Base-by-base conservation (phyloP, 2,888 invertebrate genomes). In the Eilema griseolum region DNA sequence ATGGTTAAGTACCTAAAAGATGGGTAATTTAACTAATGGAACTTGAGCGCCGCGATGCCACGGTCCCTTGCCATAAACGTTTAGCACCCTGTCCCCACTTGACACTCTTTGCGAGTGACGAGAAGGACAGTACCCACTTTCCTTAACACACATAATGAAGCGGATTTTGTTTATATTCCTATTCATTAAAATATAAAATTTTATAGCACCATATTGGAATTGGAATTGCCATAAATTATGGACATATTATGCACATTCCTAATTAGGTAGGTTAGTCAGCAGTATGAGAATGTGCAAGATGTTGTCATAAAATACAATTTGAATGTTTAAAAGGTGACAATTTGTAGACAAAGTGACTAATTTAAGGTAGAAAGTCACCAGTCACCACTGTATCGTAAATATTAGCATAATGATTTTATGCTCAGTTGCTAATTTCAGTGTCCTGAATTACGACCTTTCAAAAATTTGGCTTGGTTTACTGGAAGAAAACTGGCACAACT, bases 341-440 rank as follows among this genome's bases (percentile, higher is more conserved):
- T 61, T 26, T 75, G 70, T 72, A 66, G 75, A 60, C 61, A 66
- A 72, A 70, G 60, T 72, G 68, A 64, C 70, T 69, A 69, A 71
- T 74, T 73, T n/a, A 68, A 71, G 61, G 67, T 71, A 76, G 80
- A 81, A 81, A 81, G 80, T 76, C 12, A 56, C 68, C 62, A 63
- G n/a, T 71, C 14, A 41, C 46, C 46, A 46, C 2, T 68, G 64
- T 73, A 62, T 67, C 70, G 71, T 74, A 73, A 77, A 75, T 61
- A 79, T 79, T 69, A 78, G 71, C 74, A 81, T 76, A 75, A 79
- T 73, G 72, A 73, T 70, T 69, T 68, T 65, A 71, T 70, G 73
- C 69, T 62, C 71, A 81, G 71, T 75, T 72, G 62, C 67, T 74
- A 66, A 66, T 73, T 76, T 74, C 71, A 74, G 71, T 62, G 59